Evolutionary conservation across 2,113 vertebrate species (phyloP).

Genomic region (Oceanodroma tethys): DNA sequence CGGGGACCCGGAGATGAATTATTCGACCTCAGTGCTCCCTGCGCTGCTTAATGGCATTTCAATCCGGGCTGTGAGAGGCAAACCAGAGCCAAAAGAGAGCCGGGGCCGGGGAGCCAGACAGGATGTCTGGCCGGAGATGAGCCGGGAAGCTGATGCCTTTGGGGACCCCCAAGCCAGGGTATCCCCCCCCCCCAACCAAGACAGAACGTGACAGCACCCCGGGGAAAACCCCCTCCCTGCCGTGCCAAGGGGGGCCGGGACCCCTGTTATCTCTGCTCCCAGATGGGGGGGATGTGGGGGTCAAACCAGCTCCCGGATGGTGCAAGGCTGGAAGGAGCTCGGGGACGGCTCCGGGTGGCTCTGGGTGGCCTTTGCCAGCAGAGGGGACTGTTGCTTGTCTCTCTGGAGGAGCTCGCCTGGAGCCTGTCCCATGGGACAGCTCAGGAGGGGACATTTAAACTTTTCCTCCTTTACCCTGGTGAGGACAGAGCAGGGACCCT

Average conservation of each 20-base stretch:
- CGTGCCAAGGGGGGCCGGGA: rapidly evolving
- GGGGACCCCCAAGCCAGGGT: neutral
- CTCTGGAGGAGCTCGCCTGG: neutral
- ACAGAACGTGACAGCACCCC: rapidly evolving
- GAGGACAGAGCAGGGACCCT: neutral
- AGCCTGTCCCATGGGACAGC: neutral
- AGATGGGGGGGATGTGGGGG: rapidly evolving
- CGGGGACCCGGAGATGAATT: neutral
- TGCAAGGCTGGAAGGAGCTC: neutral
- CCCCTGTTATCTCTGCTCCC: neutral
- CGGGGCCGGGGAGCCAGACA: neutral
- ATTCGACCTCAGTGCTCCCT: neutral
- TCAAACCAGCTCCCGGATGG: rapidly evolving
- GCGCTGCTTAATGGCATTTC: neutral
- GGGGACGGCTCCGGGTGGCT: neutral
- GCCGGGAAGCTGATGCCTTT: neutral
- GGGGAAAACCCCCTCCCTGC: neutral
- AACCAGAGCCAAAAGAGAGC: neutral
- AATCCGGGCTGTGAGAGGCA: neutral
- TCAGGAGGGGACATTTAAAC: neutral
- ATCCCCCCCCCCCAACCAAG: neutral
- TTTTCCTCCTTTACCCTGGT: neutral
- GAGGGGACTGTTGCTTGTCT: conserved; percentile 46
- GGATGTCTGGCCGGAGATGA: conserved; percentile 31
- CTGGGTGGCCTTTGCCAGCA: conserved; percentile 20